Evolutionary conservation across 2,888 invertebrate genomes (phyloP).

Genomic region (Clepsis dumicolana): DNA sequence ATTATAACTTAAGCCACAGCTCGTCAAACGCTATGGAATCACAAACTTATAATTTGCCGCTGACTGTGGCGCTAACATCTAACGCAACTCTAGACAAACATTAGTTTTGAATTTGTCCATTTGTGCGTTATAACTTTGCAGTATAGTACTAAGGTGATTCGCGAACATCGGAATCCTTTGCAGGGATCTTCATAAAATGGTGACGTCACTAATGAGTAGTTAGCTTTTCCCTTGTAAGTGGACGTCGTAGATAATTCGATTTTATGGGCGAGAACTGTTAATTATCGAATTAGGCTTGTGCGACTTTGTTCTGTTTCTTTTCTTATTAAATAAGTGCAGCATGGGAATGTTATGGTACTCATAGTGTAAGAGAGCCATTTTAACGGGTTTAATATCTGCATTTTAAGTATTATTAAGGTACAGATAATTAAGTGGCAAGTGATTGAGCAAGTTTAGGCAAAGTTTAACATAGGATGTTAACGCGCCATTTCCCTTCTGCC

Average conservation of each 20-base stretch:
- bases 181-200: conserved; percentile 57
- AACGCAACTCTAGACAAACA: neutral
- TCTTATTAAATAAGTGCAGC: conserved; percentile 26
- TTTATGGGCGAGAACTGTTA: conserved; percentile 76
- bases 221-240: conserved; percentile 78
- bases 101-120: neutral
- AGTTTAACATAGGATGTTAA: too few relatives aligned
- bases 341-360: conserved; percentile 27
- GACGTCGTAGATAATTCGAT: conserved; percentile 84
- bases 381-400: neutral
- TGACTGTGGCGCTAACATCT: neutral
- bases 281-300: conserved; percentile 78
- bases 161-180: conserved; percentile 12
- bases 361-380: neutral
- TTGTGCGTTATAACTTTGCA: neutral
- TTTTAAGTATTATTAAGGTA: too few relatives aligned
- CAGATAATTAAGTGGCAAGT: too few relatives aligned
- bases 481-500: too few relatives aligned
- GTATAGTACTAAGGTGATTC: neutral
- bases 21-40: conserved; percentile 24
- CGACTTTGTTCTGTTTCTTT: conserved; percentile 54
- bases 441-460: too few relatives aligned
- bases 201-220: conserved; percentile 76
- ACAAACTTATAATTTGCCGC: neutral
- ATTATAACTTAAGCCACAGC: conserved; percentile 51